A percentile compares a stretch with the other conserved stretches of the same genome.
These are phyloP conservation scores for Cataglyphis altisquamis DNA, from an alignment of 2,888 invertebrate genomes.

Conservation along the genomic window DNA sequence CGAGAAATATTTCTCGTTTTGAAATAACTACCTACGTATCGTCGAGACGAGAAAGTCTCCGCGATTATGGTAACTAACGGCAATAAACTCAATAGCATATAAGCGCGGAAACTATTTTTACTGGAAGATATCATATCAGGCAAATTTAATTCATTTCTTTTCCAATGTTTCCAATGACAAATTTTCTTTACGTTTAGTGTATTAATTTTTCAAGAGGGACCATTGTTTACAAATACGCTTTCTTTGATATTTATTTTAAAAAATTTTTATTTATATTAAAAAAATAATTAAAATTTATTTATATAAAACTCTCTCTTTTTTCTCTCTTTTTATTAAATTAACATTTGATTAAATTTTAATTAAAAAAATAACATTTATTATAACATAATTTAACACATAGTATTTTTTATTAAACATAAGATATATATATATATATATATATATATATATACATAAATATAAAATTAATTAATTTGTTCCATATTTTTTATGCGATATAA, in stretches of 20 bases:
- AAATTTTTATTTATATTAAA: background rate
- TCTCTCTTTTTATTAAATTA: background rate
- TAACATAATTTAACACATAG: too few species aligned
- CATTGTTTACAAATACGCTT: background rate
- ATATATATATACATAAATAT: background rate
- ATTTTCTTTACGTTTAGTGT: background rate
- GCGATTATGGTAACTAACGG: slow-evolving; percentile 72
- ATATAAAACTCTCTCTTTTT: background rate
- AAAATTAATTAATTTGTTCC: background rate
- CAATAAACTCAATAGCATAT: slow-evolving; percentile 67
- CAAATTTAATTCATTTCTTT: slow-evolving; percentile 6
- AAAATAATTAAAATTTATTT: too few species aligned
- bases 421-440: background rate
- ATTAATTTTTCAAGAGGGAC: background rate
- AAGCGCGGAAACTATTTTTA: slow-evolving; percentile 57
- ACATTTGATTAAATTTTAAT: background rate
- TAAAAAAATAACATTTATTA: too few species aligned
- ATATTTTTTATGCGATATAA: background rate
- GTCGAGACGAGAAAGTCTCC: slow-evolving; percentile 70
- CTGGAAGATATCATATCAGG: slow-evolving; percentile 56
- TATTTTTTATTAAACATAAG: background rate
- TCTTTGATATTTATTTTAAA: background rate
- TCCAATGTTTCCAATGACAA: background rate
- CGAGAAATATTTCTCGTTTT: slow-evolving; percentile 23
- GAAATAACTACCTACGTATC: slow-evolving; percentile 37